Evolutionary conservation across 2,113 vertebrate species (phyloP).

Genomic region (Calidris pugnax): DNA sequence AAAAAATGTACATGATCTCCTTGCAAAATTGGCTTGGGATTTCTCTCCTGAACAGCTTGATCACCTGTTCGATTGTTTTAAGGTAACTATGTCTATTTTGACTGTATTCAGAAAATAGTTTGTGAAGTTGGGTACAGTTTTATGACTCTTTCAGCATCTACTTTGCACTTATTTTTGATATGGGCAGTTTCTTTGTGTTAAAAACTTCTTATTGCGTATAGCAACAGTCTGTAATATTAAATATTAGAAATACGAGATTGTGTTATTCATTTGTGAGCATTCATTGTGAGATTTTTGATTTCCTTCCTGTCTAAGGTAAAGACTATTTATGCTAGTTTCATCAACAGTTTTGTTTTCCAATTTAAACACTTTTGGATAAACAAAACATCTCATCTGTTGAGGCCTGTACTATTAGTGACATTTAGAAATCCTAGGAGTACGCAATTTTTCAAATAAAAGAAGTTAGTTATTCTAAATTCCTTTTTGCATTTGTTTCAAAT

Average conservation of each 20-base stretch:
- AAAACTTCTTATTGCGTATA: not conserved
- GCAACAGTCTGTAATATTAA: not conserved
- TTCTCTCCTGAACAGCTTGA: constrained; percentile 99
- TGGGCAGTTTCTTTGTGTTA: not conserved
- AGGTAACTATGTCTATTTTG: constrained; percentile 77
- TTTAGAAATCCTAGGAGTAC: not conserved
- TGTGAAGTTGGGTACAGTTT: not conserved
- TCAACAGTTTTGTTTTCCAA: not conserved
- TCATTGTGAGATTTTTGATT: not conserved
- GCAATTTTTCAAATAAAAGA: not conserved
- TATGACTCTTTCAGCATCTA: not conserved
- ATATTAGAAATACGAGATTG: not conserved
- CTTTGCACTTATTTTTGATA: not conserved
- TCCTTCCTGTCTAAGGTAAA: not conserved
- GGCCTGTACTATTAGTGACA: not conserved
- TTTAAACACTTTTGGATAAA: not conserved
- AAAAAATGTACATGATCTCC: constrained; percentile 97
- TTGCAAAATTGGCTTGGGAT: constrained; percentile 98
- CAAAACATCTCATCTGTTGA: not conserved
- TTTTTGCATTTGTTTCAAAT: not conserved
- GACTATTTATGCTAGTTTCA: not conserved
- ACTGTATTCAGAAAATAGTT: not conserved
- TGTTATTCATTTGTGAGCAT: not conserved
- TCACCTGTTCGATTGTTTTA: constrained; percentile 99
- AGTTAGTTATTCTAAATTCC: not conserved